phyloP scores from a whole-genome alignment of 2,113 vertebrate species.

The Lepus timidus region DNA sequence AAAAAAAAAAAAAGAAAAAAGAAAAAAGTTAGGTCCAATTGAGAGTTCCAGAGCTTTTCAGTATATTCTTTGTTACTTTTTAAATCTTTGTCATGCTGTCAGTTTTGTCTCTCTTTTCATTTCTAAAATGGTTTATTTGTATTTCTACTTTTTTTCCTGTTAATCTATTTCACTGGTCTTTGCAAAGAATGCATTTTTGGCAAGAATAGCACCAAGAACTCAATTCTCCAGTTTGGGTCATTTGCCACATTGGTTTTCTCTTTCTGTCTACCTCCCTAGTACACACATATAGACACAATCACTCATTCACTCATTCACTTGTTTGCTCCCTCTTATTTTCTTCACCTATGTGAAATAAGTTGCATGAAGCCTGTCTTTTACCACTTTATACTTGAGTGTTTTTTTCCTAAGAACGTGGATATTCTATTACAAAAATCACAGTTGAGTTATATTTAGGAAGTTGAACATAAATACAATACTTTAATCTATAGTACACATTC shows the following conservation, averaged over 20 bases:
- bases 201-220: not conserved
- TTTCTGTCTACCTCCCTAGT: not conserved
- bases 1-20: too few relatives aligned
- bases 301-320: too few relatives aligned
- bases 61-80: constrained; percentile 12
- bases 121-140: not conserved
- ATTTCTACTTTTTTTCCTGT: not conserved
- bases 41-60: not conserved
- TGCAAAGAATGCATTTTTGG: not conserved
- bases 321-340: not conserved
- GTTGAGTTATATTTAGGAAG: constrained; percentile 29
- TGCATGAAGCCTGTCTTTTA: not conserved
- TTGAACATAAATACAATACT: constrained; percentile 8
- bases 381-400: not conserved
- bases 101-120: not conserved
- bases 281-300: not conserved
- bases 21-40: not conserved
- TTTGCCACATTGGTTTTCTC: not conserved
- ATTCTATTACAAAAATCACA: not conserved
- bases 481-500: not conserved
- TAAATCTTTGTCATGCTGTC: not conserved
- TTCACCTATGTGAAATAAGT: not conserved
- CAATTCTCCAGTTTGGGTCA: not conserved
- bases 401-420: not conserved
- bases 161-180: not conserved